Conservation (phyloP, 2,888 invertebrate species). For the Abrostola triplasia region DNA sequence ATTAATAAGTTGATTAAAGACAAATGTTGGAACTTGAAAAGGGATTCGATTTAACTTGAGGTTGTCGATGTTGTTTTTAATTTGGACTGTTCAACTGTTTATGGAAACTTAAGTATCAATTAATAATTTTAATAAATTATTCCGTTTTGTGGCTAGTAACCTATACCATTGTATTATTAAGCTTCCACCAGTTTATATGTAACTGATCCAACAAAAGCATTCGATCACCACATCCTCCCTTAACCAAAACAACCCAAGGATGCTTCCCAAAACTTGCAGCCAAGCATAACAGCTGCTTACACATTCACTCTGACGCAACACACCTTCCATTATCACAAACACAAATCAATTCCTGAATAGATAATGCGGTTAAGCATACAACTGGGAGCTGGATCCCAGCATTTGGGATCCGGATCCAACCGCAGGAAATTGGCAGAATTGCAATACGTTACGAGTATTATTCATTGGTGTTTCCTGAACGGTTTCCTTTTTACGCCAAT, state of each 20-base stretch:
- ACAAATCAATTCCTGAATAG: constrained; percentile 62
- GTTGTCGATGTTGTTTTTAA: constrained; percentile 1
- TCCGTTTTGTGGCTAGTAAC: no score
- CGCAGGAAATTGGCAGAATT: constrained; percentile 66
- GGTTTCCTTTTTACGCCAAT: constrained; percentile 57
- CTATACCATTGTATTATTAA: no score
- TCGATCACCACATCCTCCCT: not conserved
- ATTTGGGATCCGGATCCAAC: constrained; percentile 54
- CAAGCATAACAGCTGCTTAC: constrained; percentile 18
- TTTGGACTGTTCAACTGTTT: not conserved
- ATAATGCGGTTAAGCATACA: constrained; percentile 61
- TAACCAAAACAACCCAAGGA: not conserved
- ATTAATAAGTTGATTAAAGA: constrained; percentile 42
- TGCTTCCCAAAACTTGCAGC: not conserved
- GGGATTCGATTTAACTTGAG: constrained; percentile 33
- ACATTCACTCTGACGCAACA: constrained; percentile 45
- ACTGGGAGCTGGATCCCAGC: constrained; percentile 50
- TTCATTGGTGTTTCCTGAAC: constrained; percentile 60
- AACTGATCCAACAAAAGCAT: not conserved
- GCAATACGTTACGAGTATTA: constrained; percentile 68
- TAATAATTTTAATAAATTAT: no score
- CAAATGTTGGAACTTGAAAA: constrained; percentile 39
- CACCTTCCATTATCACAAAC: constrained; percentile 53
- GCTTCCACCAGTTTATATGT: no score
- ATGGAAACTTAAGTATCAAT: no score